Evolutionary conservation across 2,888 invertebrate species (phyloP).

Genomic region (Cerastoderma edule): DNA sequence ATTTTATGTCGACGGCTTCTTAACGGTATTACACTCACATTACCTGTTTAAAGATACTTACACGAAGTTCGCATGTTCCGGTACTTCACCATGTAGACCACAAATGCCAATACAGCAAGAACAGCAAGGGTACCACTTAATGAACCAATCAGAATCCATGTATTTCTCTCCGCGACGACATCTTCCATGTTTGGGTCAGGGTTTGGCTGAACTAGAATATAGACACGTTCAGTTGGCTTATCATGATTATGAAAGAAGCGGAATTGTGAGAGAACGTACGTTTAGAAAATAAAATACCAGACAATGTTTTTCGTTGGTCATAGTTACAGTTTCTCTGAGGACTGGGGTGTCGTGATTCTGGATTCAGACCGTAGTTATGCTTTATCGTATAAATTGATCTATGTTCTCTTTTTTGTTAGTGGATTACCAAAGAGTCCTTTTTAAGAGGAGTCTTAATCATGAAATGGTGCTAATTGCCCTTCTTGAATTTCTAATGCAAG

Average conservation of each 20-base stretch:
- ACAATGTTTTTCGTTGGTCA: background rate
- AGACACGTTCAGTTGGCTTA: background rate
- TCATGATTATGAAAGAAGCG: background rate
- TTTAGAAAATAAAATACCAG: background rate
- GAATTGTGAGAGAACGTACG: background rate
- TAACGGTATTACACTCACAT: background rate
- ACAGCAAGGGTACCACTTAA: slow-evolving; percentile 4
- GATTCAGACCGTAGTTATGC: background rate
- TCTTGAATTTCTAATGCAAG: too few relatives aligned
- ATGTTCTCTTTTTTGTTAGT: too few relatives aligned
- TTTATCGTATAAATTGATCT: too few relatives aligned
- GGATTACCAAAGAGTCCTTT: too few relatives aligned
- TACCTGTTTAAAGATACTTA: background rate
- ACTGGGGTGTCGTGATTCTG: background rate
- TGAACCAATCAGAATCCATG: slow-evolving; percentile 10
- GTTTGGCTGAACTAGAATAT: slow-evolving; percentile 5
- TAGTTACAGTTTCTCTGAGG: background rate
- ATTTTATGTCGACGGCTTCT: background rate
- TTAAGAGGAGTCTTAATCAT: too few relatives aligned
- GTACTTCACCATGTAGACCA: slow-evolving; percentile 32
- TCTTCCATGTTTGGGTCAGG: background rate
- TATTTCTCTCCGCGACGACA: slow-evolving; percentile 10
- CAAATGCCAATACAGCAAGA: slow-evolving; percentile 28
- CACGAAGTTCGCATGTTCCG: slow-evolving; percentile 20
- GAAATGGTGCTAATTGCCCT: too few relatives aligned